phyloP scores from a whole-genome alignment of 1,140 invertebrate genomes.

The Mercenaria mercenaria region DNA sequence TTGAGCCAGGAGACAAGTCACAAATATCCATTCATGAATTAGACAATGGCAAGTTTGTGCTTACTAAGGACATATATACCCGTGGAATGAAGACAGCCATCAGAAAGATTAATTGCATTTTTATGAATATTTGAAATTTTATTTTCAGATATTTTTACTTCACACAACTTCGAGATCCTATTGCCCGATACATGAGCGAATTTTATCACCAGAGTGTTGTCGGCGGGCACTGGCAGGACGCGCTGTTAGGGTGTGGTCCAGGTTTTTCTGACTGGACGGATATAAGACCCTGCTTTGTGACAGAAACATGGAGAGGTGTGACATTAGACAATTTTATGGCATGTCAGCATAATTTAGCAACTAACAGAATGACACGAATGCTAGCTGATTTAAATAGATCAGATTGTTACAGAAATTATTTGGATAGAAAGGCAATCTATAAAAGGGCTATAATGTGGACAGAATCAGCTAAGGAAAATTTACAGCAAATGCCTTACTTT shows the following conservation, averaged over 20 bases:
- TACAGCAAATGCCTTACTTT: constrained; percentile 98
- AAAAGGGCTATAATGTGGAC: constrained; percentile 93
- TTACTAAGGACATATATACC: no score
- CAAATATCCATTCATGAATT: no score
- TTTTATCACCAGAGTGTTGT: constrained; percentile 94
- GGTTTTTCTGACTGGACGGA: constrained; percentile 90
- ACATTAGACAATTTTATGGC: constrained; percentile 94
- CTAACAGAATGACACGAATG: constrained; percentile 99
- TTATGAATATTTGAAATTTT: neutral
- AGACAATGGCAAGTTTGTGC: no score
- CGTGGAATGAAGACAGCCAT: no score
- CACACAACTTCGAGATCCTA: constrained; percentile 96
- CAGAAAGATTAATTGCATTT: no score
- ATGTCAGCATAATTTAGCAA: constrained; percentile 97
- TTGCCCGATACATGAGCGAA: constrained; percentile 95
- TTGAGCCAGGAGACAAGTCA: no score
- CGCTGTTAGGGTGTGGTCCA: constrained; percentile 87
- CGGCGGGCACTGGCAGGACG: constrained; percentile 96
- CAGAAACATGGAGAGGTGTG: constrained; percentile 88
- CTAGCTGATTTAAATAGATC: constrained; percentile 94
- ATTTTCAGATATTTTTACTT: constrained; percentile 95
- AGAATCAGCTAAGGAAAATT: constrained; percentile 96
- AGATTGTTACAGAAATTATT: constrained; percentile 95
- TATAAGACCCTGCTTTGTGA: constrained; percentile 87
- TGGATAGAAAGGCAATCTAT: constrained; percentile 89